Conservation (phyloP, 2,113 vertebrate genomes). For the Pholis gunnellus region DNA sequence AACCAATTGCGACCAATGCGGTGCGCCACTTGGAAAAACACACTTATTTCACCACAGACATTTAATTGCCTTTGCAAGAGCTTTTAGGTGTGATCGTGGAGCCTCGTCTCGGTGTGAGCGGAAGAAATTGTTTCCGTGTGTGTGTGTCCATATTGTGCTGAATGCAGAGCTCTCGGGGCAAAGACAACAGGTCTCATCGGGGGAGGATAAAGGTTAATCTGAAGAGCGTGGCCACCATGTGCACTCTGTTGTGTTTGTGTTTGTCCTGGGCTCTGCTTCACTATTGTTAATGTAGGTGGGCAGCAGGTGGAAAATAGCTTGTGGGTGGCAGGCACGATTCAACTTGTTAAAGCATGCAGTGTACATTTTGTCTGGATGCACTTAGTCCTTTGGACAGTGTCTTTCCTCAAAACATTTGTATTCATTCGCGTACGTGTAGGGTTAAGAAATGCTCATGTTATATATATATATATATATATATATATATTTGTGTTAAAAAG, state of each 20-base stretch:
- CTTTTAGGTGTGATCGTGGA: background rate
- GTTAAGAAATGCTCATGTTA: background rate
- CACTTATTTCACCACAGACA: background rate
- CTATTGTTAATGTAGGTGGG: conserved; percentile 78
- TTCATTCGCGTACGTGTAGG: background rate
- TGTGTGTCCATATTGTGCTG: conserved; percentile 48
- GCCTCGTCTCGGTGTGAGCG: conserved; percentile 25
- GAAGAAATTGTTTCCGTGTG: conserved; percentile 45
- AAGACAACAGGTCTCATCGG: conserved; percentile 61
- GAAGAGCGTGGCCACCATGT: conserved; percentile 65
- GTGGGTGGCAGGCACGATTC: conserved; percentile 76
- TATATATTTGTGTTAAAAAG: background rate
- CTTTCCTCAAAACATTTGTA: background rate
- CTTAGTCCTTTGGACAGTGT: conserved; percentile 15
- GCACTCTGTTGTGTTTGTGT: conserved; percentile 67
- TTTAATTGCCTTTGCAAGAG: conserved; percentile 2
- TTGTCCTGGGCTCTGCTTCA: conserved; percentile 70
- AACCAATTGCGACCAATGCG: background rate
- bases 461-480: too few relatives aligned
- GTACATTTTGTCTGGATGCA: conserved; percentile 50
- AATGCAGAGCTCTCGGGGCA: conserved; percentile 36
- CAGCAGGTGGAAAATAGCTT: conserved; percentile 77
- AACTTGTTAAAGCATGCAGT: conserved; percentile 51
- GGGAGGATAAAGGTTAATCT: conserved; percentile 71
- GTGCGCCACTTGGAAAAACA: background rate